Evolutionary conservation across 1,140 invertebrate species (phyloP).

Genomic region (Hycleus cichorii): DNA sequence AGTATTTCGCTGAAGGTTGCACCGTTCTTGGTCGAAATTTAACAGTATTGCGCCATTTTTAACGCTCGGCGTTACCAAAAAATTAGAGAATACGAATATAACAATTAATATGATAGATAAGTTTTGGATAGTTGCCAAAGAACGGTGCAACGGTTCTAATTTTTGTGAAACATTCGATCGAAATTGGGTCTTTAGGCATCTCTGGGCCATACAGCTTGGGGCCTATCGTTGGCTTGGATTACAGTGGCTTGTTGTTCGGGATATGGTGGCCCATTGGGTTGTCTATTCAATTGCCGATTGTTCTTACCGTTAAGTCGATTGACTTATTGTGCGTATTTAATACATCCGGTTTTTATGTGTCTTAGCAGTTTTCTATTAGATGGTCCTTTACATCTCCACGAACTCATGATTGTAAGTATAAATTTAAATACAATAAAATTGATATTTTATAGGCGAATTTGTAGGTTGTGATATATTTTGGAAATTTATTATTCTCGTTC

Average conservation of each 20-base stretch:
- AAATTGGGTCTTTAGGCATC: slow-evolving; percentile 42
- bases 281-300: slow-evolving; percentile 67
- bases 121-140: too few relatives aligned
- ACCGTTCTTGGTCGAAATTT: too few relatives aligned
- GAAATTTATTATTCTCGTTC: slow-evolving; percentile 70
- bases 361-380: slow-evolving; percentile 68
- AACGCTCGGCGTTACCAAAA: too few relatives aligned
- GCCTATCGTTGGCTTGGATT: slow-evolving; percentile 68
- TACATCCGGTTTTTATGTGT: slow-evolving; percentile 81
- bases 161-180: too few relatives aligned
- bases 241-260: slow-evolving; percentile 71
- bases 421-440: too few relatives aligned
- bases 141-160: too few relatives aligned
- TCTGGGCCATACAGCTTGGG: slow-evolving; percentile 64
- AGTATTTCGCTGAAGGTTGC: slow-evolving; percentile 30
- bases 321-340: slow-evolving; percentile 84
- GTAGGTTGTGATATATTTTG: slow-evolving; percentile 70
- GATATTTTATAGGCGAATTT: slow-evolving; percentile 18
- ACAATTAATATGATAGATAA: too few relatives aligned
- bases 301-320: slow-evolving; percentile 79
- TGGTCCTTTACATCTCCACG: slow-evolving; percentile 67
- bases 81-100: too few relatives aligned
- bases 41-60: too few relatives aligned
- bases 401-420: slow-evolving; percentile 56
- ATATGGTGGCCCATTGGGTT: slow-evolving; percentile 64